Evolutionary conservation across 2,113 vertebrate genomes (phyloP), one percentile per base, ranked within the genome.

Genomic region (Chaetorhynchus papuensis): DNA sequence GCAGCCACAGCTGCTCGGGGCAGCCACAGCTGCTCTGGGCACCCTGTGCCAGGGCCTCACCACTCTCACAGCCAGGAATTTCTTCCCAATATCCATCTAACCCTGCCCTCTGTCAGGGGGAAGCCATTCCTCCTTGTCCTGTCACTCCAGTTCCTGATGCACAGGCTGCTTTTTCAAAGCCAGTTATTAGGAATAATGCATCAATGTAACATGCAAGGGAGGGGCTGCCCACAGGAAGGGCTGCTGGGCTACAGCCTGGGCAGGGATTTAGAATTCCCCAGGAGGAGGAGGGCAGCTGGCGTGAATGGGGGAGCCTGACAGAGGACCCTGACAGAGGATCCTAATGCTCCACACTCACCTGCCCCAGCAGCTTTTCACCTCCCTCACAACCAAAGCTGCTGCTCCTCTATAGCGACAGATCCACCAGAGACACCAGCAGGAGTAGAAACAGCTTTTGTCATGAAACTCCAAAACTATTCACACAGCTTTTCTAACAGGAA

Each of bases 181-280:
- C 90, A 80, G 37, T 82, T 94, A 52, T 42, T 68, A 81, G 74
- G 70, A 91, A 93, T 71, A 94, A 71, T 6, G 22, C 69, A 83
- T 16, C 21, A 75, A 47, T 6, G 5, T 28, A 56, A 63, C 27
- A 17, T 0, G 4, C 44, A 47, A 71, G 35, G 78, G 45, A 64
- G 49, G 14, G 49, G 47, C 53, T 60, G 54, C 45, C 65, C 79
- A 76, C 66, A 80, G 81, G 45, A 89, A 95, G 70, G 63, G 39
- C 49, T 83, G 60, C 7, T 2, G 31, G 54, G 39, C 53, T 53
- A 20, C 49, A 83, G 85, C 57, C 56, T 35, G 59, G 56, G 14
- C 65, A 93, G 70, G 70, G 68, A 87, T 79, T 77, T 42, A 28
- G n/a, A 71, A 79, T 22, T 76, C n/a, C 37, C 56, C 53, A 85